Evolutionary conservation across 1,140 invertebrate genomes (phyloP).

Genomic region (Meloidogyne exigua): DNA sequence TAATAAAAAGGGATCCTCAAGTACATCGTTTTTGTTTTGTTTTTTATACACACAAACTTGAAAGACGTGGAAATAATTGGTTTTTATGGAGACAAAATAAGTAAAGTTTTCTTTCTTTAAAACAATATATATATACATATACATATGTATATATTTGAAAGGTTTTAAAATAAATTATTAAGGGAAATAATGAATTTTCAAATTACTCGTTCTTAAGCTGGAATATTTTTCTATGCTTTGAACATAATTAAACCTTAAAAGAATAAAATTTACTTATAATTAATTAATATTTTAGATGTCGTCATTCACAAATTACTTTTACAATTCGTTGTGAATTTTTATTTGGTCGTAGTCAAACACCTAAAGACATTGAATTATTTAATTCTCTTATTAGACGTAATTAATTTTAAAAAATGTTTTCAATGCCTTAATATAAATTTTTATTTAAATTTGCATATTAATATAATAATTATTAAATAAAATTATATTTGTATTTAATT

Average conservation of each 20-base stretch:
- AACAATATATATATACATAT: too few relatives aligned
- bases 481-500: too few relatives aligned
- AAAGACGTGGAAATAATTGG: constrained; percentile 53
- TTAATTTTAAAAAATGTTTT: background rate
- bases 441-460: too few relatives aligned
- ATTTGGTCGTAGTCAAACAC: constrained; percentile 45
- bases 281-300: constrained; percentile 39
- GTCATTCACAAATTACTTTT: constrained; percentile 53
- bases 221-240: too few relatives aligned
- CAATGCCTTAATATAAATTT: too few relatives aligned
- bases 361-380: constrained; percentile 51
- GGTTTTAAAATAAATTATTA: constrained; percentile 23
- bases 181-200: too few relatives aligned
- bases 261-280: background rate
- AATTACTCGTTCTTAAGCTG: too few relatives aligned
- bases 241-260: too few relatives aligned
- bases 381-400: constrained; percentile 6
- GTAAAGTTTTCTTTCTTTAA: constrained; percentile 21
- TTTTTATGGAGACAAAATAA: constrained; percentile 56
- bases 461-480: too few relatives aligned
- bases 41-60: constrained; percentile 56
- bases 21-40: constrained; percentile 55
- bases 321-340: constrained; percentile 56
- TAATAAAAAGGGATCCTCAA: constrained; percentile 57
- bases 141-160: constrained; percentile 12